Evolutionary conservation across 2,797 vertebrate genomes (phyloP), one percentile per base, ranked within the genome.

Genomic region (Girardinus metallicus): DNA sequence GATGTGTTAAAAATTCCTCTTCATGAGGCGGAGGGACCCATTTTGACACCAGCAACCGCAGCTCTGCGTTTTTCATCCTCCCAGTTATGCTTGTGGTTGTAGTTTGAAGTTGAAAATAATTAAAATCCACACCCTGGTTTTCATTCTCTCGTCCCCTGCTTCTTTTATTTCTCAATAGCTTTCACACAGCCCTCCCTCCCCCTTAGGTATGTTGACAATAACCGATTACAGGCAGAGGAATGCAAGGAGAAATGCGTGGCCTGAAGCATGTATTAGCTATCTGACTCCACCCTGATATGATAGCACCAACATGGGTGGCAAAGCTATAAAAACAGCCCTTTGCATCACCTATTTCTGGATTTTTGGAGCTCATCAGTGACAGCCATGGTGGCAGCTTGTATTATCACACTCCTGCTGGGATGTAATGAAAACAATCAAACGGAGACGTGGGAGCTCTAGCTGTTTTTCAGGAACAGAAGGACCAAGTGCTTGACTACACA

Each of bases 391-490:
- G 83, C 64, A 55, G 78, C 78, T 49, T 43, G 77, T 23, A 39
- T 81, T 86, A 80, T 90, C 77, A 75, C 68, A 77, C 90, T 81
- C 79, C 89, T 57, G 75, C 82, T 68, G 49, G 75, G 79, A 73
- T 72, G 43, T 86, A 88, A 87, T 88, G 82, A 92, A 91, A 93
- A 91, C 88, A 93, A 90, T 92, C 88, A 89, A 71, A 73, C 77
- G 11, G 82, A 88, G 79, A 87, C 0, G 41, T 70, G 11, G 91
- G 86, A 91, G 91, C 78, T 84, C 80, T n/a, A 83, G 72, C 83
- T 85, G 84, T 79, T 89, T 70, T 82, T 77, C 49, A 73, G 84
- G 86, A 81, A 70, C 36, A 75, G 39, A 80, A 82, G 83, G 76
- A 74, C 83, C 82, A 64, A 79, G 80, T 60, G 87, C 64, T 85